These are phyloP conservation scores for Heterocephalus glaber DNA, from an alignment of 2,113 vertebrate genomes.

Conservation along the genomic window DNA sequence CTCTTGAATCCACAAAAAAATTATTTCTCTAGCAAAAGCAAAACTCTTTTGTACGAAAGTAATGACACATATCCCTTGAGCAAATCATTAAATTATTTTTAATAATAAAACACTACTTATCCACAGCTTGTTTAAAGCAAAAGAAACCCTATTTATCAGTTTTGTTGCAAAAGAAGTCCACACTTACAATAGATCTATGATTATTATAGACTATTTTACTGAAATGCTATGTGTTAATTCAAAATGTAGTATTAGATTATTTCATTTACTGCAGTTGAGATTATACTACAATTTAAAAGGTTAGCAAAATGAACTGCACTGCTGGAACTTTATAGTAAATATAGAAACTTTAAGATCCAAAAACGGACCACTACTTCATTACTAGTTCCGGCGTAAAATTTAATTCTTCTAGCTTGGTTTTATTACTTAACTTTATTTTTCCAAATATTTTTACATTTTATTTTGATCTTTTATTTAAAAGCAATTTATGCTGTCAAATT, in stretches of 20 bases:
- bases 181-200: background rate
- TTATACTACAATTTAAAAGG: conserved; percentile 28
- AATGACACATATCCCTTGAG: background rate
- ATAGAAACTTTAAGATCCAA: background rate
- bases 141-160: background rate
- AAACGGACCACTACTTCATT: background rate
- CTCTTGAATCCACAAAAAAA: background rate
- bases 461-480: conserved; percentile 54
- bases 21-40: background rate
- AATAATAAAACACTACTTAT: background rate
- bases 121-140: background rate
- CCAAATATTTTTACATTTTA: background rate
- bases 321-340: background rate
- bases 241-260: conserved; percentile 18
- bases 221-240: background rate
- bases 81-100: background rate
- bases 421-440: background rate
- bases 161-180: background rate
- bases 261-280: background rate
- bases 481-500: background rate
- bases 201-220: conserved; percentile 1
- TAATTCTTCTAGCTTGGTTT: conserved; percentile 45
- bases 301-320: background rate
- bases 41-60: background rate
- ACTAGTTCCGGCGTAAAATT: conserved; percentile 24